These are phyloP conservation scores for Hiodon tergisus DNA, from an alignment of 2,113 vertebrate genomes.

Conservation along the genomic window DNA sequence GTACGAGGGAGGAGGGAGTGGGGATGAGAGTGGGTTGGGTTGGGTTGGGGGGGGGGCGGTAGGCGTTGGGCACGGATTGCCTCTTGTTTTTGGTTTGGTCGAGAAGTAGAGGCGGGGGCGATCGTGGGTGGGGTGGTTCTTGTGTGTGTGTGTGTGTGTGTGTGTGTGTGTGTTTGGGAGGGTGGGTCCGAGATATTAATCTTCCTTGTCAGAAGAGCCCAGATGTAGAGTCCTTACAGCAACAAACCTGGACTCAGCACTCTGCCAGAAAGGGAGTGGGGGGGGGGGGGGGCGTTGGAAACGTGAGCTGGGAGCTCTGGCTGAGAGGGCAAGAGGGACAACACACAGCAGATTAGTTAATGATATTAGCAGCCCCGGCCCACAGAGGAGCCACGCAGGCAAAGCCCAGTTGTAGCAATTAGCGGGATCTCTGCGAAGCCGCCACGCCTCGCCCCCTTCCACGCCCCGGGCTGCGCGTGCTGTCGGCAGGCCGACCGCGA, in stretches of 20 bases:
- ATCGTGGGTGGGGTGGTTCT: constrained; percentile 16
- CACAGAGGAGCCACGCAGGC: constrained; percentile 48
- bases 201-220: constrained; percentile 94
- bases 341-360: constrained; percentile 69
- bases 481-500: not conserved
- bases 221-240: constrained; percentile 91
- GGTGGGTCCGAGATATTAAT: constrained; percentile 83
- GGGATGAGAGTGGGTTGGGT: constrained; percentile 23
- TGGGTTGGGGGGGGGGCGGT: constrained; percentile 32
- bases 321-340: constrained; percentile 57
- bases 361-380: constrained; percentile 55
- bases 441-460: constrained; percentile 32
- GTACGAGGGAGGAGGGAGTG: constrained; percentile 31
- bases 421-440: constrained; percentile 53
- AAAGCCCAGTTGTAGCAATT: constrained; percentile 70
- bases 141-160: constrained; percentile 24
- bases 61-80: constrained; percentile 26
- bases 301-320: constrained; percentile 60
- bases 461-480: not conserved
- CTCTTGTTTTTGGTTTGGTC: constrained; percentile 31
- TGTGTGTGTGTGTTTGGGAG: constrained; percentile 37
- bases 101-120: not conserved
- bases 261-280: constrained; percentile 47
- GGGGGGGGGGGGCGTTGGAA: constrained; percentile 61
- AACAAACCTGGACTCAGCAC: constrained; percentile 97